These are phyloP conservation scores for Bufo gargarizans DNA, from an alignment of 2,113 vertebrate species.

Conservation along the genomic window DNA sequence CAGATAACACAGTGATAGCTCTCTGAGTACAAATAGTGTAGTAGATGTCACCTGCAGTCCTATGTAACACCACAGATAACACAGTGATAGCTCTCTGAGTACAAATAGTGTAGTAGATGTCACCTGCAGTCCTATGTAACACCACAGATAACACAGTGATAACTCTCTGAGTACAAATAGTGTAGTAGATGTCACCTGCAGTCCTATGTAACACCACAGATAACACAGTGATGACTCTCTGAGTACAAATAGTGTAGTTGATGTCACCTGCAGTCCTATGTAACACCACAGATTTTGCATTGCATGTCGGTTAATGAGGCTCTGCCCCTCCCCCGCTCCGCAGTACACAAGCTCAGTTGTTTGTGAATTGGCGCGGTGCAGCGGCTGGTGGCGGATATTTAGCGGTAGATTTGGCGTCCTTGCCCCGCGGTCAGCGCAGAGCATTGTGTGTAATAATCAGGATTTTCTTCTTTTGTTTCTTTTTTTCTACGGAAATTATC, in stretches of 20 bases:
- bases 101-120: background rate
- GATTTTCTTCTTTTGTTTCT: background rate
- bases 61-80: slow-evolving; percentile 2
- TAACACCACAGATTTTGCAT: too few relatives aligned
- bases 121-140: background rate
- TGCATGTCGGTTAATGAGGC: too few relatives aligned
- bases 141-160: background rate
- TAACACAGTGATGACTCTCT: too few relatives aligned
- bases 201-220: background rate
- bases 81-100: background rate
- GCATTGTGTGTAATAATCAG: background rate
- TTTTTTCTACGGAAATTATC: background rate
- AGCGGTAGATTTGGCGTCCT: background rate
- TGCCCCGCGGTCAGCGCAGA: background rate
- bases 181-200: background rate
- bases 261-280: too few relatives aligned
- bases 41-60: background rate
- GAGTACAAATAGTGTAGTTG: background rate
- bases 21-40: background rate
- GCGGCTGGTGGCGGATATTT: background rate
- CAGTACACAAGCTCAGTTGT: background rate
- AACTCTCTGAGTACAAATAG: too few relatives aligned
- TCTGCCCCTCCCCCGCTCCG: background rate
- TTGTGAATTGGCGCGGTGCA: background rate
- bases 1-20: too few relatives aligned